Percentiles rank a stretch among this genome's conserved stretches.
Evolutionary conservation across 2,797 vertebrate genomes (phyloP).

Genomic region (Galago senegalensis): DNA sequence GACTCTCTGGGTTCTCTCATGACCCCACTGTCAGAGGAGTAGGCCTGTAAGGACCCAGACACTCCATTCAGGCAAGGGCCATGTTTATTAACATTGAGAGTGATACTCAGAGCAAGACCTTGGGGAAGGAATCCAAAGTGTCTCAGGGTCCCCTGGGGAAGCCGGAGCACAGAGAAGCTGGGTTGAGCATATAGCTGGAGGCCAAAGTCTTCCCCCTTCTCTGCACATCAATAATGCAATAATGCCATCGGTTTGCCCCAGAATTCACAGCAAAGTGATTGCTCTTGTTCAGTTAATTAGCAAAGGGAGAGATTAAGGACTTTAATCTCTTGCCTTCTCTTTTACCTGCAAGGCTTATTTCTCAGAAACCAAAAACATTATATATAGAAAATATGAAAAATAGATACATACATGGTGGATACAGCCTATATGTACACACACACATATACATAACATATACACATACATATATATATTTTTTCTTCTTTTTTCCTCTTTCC

Average conservation of each 20-base stretch:
- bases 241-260: constrained; percentile 76
- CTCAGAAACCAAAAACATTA: constrained; percentile 60
- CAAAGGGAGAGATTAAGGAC: constrained; percentile 83
- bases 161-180: constrained; percentile 30
- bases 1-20: constrained; percentile 64
- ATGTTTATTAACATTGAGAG: constrained; percentile 84
- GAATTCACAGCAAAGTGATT: constrained; percentile 75
- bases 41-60: constrained; percentile 72
- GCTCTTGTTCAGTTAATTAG: constrained; percentile 86
- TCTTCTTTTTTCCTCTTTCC: fast-evolving
- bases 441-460: background rate
- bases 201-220: constrained; percentile 76
- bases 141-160: constrained; percentile 61
- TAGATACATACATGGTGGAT: too few species aligned
- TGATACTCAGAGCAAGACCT: constrained; percentile 76
- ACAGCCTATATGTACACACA: too few species aligned
- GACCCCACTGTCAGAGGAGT: constrained; percentile 53
- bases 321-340: constrained; percentile 81
- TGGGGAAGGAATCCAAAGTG: constrained; percentile 58
- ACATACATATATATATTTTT: background rate
- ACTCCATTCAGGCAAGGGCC: constrained; percentile 72
- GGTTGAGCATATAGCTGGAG: constrained; percentile 78
- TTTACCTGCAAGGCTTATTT: constrained; percentile 67
- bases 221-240: constrained; percentile 85
- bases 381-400: background rate